These are phyloP conservation scores for Aphaenogaster rudis DNA, from an alignment of 1,140 invertebrate species.

Conservation along the genomic window DNA sequence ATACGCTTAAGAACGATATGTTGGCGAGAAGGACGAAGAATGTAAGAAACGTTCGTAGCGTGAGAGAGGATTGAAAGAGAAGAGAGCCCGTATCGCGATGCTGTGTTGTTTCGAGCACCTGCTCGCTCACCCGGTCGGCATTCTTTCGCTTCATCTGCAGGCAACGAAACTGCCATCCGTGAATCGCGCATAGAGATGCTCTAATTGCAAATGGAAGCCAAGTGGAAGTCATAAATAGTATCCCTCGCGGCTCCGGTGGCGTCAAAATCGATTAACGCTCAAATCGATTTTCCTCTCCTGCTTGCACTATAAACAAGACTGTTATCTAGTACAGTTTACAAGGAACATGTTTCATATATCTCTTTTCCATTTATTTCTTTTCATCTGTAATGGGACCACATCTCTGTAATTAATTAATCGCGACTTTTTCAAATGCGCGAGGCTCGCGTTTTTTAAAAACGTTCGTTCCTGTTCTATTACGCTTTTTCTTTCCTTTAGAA, in stretches of 20 bases:
- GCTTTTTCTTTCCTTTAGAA: not conserved
- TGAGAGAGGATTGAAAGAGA: slow-evolving; percentile 53
- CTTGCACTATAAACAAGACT: not conserved
- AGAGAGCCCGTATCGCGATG: slow-evolving; percentile 60
- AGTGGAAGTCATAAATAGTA: slow-evolving; percentile 33
- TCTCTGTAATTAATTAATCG: not conserved
- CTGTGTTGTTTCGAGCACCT: slow-evolving; percentile 69
- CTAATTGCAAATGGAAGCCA: slow-evolving; percentile 50
- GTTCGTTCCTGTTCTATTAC: not conserved
- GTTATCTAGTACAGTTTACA: not conserved
- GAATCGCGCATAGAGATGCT: slow-evolving; percentile 53
- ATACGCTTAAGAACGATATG: slow-evolving; percentile 4
- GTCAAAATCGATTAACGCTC: slow-evolving; percentile 53
- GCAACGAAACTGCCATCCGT: slow-evolving; percentile 52
- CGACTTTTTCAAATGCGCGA: not conserved
- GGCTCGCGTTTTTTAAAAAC: not conserved
- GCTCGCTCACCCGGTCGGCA: slow-evolving; percentile 72
- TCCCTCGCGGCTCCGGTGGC: not conserved
- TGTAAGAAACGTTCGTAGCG: slow-evolving; percentile 29
- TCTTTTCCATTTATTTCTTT: not conserved
- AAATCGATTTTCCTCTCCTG: slow-evolving; percentile 20
- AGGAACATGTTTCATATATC: not conserved
- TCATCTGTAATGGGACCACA: not conserved
- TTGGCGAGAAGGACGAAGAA: slow-evolving; percentile 1
- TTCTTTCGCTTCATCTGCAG: slow-evolving; percentile 76